These are phyloP conservation scores for Pristionchus arcanus DNA, from an alignment of 2,888 invertebrate species.

Conservation along the genomic window DNA sequence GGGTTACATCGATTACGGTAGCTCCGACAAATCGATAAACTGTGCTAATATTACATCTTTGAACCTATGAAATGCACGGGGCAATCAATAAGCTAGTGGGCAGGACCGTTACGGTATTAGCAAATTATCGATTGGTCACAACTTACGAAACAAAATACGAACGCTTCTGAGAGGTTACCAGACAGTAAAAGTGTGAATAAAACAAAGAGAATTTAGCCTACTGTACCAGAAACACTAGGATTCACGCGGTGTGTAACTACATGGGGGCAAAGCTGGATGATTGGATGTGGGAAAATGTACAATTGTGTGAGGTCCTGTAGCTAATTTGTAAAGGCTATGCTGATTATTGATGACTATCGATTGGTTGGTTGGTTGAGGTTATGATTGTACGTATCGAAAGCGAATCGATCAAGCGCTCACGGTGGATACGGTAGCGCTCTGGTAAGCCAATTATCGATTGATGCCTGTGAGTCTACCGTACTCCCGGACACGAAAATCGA, in stretches of 20 bases:
- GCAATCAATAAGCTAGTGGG: not conserved
- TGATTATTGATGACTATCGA: not conserved
- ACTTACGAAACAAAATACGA: conserved; percentile 17
- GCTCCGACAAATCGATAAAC: not conserved
- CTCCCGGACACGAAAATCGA: conserved; percentile 4
- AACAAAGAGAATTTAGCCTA: not conserved
- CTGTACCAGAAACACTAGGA: not conserved
- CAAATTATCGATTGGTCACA: conserved; percentile 23
- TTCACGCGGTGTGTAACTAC: conserved; percentile 26
- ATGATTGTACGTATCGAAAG: not conserved
- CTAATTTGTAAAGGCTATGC: not conserved
- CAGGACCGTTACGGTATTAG: conserved; percentile 4
- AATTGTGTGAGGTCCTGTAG: not conserved
- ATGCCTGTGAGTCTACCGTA: conserved; percentile 10
- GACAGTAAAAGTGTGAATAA: not conserved
- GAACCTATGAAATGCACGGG: conserved; percentile 38
- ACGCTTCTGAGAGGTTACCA: conserved; percentile 23
- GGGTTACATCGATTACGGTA: not conserved
- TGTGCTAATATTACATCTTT: not conserved
- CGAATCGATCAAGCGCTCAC: conserved; percentile 21
- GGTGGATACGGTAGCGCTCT: conserved; percentile 32
- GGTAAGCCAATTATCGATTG: not conserved
- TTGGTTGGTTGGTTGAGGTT: conserved; percentile 15
- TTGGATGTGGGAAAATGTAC: not conserved
- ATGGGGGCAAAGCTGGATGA: not conserved